Base-by-base conservation (phyloP, 2,113 vertebrate species). In the Neogobius melanostomus region DNA sequence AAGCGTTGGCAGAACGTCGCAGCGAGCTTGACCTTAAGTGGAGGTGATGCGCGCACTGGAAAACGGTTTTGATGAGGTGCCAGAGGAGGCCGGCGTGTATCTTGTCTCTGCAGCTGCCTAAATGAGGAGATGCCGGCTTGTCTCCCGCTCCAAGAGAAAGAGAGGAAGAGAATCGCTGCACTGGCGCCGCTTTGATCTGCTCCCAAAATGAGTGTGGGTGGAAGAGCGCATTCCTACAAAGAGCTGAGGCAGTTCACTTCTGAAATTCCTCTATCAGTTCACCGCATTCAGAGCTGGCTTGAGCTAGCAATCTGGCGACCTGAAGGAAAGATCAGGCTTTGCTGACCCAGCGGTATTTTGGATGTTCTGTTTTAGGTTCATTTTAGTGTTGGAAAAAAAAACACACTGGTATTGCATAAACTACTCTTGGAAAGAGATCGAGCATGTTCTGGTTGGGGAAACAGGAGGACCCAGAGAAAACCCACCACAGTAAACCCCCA, bases 171-270 rank as follows among this genome's bases (percentile, higher is more conserved):
- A 76, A 66, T 80, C 72, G 69, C 72, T 51, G 75, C 72, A 74
- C 63, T 71, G 10, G 48, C 70, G 76, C 80, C 66, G 70, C 81
- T 88, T 84, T 89, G 73, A 82, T 86, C 79, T 81, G 50, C 52
- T 51, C 76, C 70, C 71, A 54, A 43, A 68, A 68, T 62, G 65
- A 64, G 63, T 60, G 70, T 77, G 81, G 68, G 76, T 56, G 76
- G 63, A 67, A 69, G 63, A 61, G 61, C 63, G 66, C 44, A 77
- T 72, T 77, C 63, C 56, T 74, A 36, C 48, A 54, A 43, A 67
- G 50, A 54, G 49, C 12, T 15, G 16, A 6, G 60, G 16, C 17
- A 68, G 73, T 68, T 60, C 51, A 76, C 62, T 83, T 75, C 63
- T 63, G 44, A 45, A 66, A 81, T 82, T 75, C 69, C 63, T 6